A percentile compares a stretch with the other conserved stretches of the same genome.
Conservation (phyloP, 2,888 invertebrate species). For the Taphrorychus bicolor region DNA sequence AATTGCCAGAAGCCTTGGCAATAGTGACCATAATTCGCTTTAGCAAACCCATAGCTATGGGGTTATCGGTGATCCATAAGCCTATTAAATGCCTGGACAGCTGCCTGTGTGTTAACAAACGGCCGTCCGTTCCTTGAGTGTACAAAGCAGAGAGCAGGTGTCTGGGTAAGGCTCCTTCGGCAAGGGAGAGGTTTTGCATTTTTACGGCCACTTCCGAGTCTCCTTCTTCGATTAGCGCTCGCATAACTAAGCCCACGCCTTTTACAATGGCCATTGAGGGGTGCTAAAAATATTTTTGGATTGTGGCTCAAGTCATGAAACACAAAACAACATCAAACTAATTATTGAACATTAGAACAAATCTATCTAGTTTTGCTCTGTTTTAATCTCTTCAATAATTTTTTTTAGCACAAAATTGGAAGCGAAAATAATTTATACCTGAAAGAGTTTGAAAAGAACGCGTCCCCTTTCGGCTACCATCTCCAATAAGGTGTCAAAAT, state of each 20-base stretch:
- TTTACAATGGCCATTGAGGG: slow-evolving; percentile 98
- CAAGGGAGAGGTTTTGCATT: slow-evolving; percentile 95
- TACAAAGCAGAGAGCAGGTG: slow-evolving; percentile 92
- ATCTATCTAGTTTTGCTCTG: too few relatives aligned
- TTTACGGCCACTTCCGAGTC: slow-evolving; percentile 87
- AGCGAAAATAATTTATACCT: slow-evolving; percentile 63
- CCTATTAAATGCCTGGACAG: slow-evolving; percentile 93
- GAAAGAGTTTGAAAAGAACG: slow-evolving; percentile 89
- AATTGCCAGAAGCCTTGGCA: not conserved
- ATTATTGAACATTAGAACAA: too few relatives aligned
- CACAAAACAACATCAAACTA: too few relatives aligned
- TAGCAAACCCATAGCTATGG: slow-evolving; percentile 86
- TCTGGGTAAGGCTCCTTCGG: slow-evolving; percentile 94
- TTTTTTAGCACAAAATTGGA: not conserved
- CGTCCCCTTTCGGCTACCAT: slow-evolving; percentile 94
- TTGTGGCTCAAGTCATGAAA: too few relatives aligned
- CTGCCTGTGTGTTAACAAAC: slow-evolving; percentile 86
- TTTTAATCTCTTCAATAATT: too few relatives aligned
- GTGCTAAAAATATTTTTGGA: slow-evolving; percentile 68
- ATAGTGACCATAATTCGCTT: slow-evolving; percentile 82
- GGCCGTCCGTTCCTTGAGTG: slow-evolving; percentile 79
- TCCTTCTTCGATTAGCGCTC: slow-evolving; percentile 98
- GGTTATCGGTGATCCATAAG: slow-evolving; percentile 95
- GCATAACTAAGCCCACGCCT: slow-evolving; percentile 96
- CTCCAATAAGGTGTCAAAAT: slow-evolving; percentile 91